Conservation (phyloP, 2,888 invertebrate species). For the Drosophila crucigera region DNA sequence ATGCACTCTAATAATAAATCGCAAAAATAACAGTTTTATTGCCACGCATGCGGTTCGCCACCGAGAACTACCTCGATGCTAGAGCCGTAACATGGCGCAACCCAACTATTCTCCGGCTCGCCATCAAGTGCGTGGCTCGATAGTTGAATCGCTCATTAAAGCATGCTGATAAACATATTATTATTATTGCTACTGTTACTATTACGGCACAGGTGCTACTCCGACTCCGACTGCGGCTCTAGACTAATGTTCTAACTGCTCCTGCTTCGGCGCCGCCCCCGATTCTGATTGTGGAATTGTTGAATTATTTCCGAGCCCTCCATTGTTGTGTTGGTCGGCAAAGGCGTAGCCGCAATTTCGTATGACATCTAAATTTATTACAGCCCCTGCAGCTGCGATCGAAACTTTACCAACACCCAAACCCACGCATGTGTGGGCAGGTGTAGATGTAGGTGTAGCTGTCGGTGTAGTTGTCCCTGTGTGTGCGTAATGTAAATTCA, state of each 20-base stretch:
- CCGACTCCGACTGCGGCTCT: neutral
- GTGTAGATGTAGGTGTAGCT: neutral
- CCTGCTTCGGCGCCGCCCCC: neutral
- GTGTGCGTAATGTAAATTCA: constrained; percentile 22
- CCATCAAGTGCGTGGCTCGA: constrained; percentile 44
- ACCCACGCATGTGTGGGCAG: neutral
- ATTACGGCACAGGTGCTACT: constrained; percentile 42
- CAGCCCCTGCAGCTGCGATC: constrained; percentile 30
- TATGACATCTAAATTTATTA: constrained; percentile 67
- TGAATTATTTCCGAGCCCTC: constrained; percentile 55
- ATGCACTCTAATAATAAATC: constrained; percentile 82
- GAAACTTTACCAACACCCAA: constrained; percentile 19
- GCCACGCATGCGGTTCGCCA: constrained; percentile 63
- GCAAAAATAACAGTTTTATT: constrained; percentile 80
- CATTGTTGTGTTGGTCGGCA: constrained; percentile 48
- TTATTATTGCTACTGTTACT: constrained; percentile 74
- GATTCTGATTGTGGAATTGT: constrained; percentile 22
- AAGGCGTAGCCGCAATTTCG: constrained; percentile 49
- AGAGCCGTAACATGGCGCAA: constrained; percentile 14
- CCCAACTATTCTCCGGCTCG: neutral
- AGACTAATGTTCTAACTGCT: neutral
- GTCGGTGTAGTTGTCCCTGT: neutral
- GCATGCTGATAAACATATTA: constrained; percentile 79
- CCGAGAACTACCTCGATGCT: constrained; percentile 6
- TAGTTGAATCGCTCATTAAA: constrained; percentile 66